These are phyloP conservation scores for Triplophysa tibetana DNA, from an alignment of 2,113 vertebrate species.

Conservation along the genomic window DNA sequence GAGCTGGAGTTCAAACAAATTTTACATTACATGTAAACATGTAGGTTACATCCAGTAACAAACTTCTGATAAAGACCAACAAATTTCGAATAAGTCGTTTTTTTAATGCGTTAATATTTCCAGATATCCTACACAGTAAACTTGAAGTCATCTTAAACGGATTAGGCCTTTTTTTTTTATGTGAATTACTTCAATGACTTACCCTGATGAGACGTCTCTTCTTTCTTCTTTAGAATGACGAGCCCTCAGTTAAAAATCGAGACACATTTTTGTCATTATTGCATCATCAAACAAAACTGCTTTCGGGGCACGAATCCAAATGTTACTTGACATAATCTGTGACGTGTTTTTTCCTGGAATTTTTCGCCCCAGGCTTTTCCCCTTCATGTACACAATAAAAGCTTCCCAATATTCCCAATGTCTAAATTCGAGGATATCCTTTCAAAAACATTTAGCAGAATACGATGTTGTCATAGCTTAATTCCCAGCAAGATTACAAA, in stretches of 20 bases:
- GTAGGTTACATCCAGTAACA: too few species aligned
- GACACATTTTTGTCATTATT: background rate
- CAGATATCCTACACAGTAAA: background rate
- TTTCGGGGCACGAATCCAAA: background rate
- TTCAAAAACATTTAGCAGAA: background rate
- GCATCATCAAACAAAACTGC: background rate
- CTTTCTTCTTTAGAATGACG: background rate
- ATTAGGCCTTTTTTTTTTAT: background rate
- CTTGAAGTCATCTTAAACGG: background rate
- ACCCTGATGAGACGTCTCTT: constrained; percentile 1
- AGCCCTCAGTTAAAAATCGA: background rate
- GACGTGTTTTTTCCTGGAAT: background rate
- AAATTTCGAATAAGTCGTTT: constrained; percentile 1
- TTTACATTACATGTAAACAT: too few species aligned
- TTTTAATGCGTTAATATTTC: constrained; percentile 11
- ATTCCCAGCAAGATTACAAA: background rate
- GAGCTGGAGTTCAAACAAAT: background rate
- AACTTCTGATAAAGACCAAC: background rate
- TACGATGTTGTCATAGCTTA: background rate
- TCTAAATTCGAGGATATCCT: background rate
- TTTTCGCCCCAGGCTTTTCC: background rate
- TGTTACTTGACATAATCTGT: constrained; percentile 3
- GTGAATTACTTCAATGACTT: background rate
- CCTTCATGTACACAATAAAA: background rate
- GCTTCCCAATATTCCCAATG: background rate